phyloP scores from a whole-genome alignment of 2,888 invertebrate genomes.

The Ophraella communa region DNA sequence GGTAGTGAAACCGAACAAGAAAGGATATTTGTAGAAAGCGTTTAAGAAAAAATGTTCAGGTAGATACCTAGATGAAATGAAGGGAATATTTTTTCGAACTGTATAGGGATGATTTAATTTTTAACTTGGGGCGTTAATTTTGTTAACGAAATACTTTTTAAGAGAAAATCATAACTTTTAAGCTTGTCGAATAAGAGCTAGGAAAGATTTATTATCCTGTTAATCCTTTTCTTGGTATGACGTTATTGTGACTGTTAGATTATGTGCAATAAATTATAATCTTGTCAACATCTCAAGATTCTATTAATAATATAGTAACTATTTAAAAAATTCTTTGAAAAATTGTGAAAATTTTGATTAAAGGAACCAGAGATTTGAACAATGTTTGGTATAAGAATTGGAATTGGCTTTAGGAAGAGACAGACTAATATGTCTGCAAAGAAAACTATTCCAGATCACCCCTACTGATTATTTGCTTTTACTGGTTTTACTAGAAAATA shows the following conservation, averaged over 20 bases:
- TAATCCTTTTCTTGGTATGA: background rate
- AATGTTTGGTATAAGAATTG: too few relatives aligned
- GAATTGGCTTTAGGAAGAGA: too few relatives aligned
- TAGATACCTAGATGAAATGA: slow-evolving; percentile 1
- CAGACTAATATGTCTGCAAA: too few relatives aligned
- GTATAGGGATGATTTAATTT: background rate
- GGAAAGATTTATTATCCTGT: background rate
- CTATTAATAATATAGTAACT: too few relatives aligned
- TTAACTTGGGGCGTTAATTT: background rate
- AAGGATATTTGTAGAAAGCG: background rate
- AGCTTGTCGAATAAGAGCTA: background rate
- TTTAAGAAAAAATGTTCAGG: slow-evolving; percentile 2
- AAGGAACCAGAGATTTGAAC: too few relatives aligned
- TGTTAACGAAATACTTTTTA: background rate
- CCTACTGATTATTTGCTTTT: too few relatives aligned
- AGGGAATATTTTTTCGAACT: background rate
- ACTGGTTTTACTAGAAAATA: too few relatives aligned
- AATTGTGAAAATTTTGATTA: too few relatives aligned
- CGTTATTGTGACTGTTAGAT: background rate
- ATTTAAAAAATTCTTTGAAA: too few relatives aligned
- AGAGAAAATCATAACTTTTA: background rate
- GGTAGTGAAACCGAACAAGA: background rate
- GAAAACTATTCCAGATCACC: too few relatives aligned
- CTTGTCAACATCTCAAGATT: too few relatives aligned
- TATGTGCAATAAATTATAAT: background rate